A percentile compares a stretch with the other conserved stretches of the same genome.
Evolutionary conservation across 2,113 vertebrate species (phyloP).

Genomic region (Muscicapa adusta): DNA sequence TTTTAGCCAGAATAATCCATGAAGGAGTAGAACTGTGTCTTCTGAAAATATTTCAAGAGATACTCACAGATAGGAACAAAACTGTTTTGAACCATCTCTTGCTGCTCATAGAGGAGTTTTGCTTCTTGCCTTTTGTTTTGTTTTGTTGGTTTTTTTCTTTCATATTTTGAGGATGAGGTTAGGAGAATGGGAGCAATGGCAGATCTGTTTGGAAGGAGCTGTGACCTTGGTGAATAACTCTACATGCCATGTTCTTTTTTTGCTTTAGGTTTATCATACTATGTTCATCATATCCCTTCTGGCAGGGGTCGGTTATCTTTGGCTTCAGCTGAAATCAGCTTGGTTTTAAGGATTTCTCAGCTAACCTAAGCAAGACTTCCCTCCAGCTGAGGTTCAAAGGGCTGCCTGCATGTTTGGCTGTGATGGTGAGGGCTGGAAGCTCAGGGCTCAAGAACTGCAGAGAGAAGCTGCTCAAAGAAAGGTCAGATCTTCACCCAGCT

Average conservation of each 20-base stretch:
- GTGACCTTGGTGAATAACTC: background rate
- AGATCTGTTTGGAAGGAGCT: background rate
- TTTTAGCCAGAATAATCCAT: constrained; percentile 66
- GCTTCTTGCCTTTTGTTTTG: background rate
- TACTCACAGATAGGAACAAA: background rate
- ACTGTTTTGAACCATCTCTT: background rate
- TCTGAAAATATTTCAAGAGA: constrained; percentile 30
- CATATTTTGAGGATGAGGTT: background rate
- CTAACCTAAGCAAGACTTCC: background rate
- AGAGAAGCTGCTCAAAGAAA: background rate
- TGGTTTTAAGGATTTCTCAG: background rate
- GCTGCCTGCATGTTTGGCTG: background rate
- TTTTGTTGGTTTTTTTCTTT: background rate
- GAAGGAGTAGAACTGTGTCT: background rate
- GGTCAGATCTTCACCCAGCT: background rate
- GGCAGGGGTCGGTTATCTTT: background rate
- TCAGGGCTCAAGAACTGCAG: background rate
- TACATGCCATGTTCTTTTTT: background rate
- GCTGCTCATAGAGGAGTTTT: background rate
- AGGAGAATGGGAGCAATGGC: background rate
- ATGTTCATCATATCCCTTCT: background rate
- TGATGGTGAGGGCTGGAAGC: background rate
- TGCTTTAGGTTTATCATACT: background rate
- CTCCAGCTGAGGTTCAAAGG: background rate
- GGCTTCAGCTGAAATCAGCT: background rate